Base-by-base conservation (phyloP, 2,113 vertebrate species). In the Nothoprocta pentlandii region DNA sequence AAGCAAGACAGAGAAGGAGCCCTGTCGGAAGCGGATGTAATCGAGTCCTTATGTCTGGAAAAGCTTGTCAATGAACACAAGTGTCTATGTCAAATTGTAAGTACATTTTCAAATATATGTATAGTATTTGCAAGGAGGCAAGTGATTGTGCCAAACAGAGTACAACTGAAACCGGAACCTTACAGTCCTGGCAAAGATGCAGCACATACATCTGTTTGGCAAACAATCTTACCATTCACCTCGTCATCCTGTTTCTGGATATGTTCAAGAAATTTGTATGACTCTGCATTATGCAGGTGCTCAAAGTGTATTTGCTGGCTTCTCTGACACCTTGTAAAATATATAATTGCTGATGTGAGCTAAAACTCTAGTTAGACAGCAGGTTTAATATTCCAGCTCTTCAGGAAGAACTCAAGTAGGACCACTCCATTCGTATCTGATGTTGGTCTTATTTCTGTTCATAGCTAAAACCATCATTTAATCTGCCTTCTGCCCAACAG, bases 1-100 rank as follows among this genome's bases (percentile, higher is more conserved):
- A 99, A 99, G 93, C 99, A 99, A 89, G 99, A 99, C 96, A 98
- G 97, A 95, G 99, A 99, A 94, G 99, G 99, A 56, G 99, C 99
- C 26, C 97, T 99, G 95, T 98, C 98, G 56, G 99, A 99, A 97
- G 99, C 98, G 7, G 99, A 99, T 97, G 98, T 99, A 77, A 97
- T 99, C 0, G 99, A 99, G 92, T 98, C 96, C 95, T 98, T 99
- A 23, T 99, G 98, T n/a, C 93, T 99, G 71, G 99, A 99, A 96
- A 99, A 98, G 94, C 97, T 99, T 66, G 99, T 99, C 80, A 99
- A 99, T 69, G 98, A 99, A 85, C 98, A 99, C 97, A 99, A 99
- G 97, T 99, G 99, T 97, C 98, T 98, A 3, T 99, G 99, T 98
- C 98, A 99, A 92, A 99, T 99, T 90, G 99, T 99, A 97, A 98